phyloP scores from a whole-genome alignment of 2,113 vertebrate genomes.

The Oriolus oriolus region DNA sequence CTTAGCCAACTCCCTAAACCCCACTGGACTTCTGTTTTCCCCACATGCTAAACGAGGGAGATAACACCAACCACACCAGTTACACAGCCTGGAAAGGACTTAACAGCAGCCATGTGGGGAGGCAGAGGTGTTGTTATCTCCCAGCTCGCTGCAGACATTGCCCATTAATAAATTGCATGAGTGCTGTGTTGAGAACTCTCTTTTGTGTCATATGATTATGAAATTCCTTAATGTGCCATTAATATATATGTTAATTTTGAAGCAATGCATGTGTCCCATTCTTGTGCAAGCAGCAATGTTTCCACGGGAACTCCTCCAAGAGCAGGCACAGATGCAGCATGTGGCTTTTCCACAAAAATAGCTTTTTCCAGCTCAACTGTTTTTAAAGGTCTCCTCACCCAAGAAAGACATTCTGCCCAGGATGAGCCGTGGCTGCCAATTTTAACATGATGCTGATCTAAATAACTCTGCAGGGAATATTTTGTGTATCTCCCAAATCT shows the following conservation, averaged over 20 bases:
- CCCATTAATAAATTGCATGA: not conserved
- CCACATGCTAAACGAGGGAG: not conserved
- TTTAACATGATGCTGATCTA: not conserved
- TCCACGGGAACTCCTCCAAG: conserved; percentile 1
- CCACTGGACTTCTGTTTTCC: not conserved
- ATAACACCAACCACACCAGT: not conserved
- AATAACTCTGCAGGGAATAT: not conserved
- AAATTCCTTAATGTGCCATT: conserved; percentile 28
- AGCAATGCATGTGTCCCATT: not conserved
- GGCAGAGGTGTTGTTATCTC: not conserved
- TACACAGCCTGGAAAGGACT: not conserved
- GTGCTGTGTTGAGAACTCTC: not conserved
- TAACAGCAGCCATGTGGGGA: not conserved
- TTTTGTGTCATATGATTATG: not conserved
- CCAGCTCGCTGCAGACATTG: not conserved
- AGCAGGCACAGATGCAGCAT: not conserved
- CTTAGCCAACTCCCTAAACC: not conserved
- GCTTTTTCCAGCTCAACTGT: not conserved
- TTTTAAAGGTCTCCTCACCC: not conserved
- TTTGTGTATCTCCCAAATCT: not conserved
- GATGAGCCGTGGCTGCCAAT: not conserved
- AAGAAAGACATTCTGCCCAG: not conserved
- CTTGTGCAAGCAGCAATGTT: conserved; percentile 1
- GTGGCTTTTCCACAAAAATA: not conserved
- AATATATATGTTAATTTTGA: conserved; percentile 30